phyloP scores from a whole-genome alignment of 2,113 vertebrate species.

The Clarias batrachus region DNA sequence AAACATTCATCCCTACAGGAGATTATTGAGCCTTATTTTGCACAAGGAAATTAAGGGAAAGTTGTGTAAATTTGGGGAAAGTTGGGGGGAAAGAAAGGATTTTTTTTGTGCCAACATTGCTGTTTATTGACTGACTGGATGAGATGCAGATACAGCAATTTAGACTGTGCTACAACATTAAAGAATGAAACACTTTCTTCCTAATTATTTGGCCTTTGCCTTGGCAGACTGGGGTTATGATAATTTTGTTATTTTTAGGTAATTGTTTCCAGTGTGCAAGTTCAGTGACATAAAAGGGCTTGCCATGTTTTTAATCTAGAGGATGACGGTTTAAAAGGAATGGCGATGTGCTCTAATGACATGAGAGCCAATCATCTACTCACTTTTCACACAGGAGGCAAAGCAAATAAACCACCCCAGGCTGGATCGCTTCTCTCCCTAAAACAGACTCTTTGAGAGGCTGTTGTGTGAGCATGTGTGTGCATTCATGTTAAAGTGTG shows the following conservation, averaged over 20 bases:
- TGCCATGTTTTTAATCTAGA: slow-evolving; percentile 62
- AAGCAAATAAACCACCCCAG: slow-evolving; percentile 49
- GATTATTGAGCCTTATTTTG: slow-evolving; percentile 42
- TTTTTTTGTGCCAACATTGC: slow-evolving; percentile 34
- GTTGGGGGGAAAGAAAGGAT: slow-evolving; percentile 28
- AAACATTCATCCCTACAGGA: slow-evolving; percentile 46
- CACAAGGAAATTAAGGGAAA: slow-evolving; percentile 12
- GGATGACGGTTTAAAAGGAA: slow-evolving; percentile 53
- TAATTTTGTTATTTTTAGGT: slow-evolving; percentile 64
- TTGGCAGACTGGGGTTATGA: slow-evolving; percentile 61
- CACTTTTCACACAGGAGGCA: slow-evolving; percentile 37
- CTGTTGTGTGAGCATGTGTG: slow-evolving; percentile 29
- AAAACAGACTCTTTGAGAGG: slow-evolving; percentile 27
- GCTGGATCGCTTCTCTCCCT: slow-evolving; percentile 37
- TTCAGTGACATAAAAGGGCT: slow-evolving; percentile 58
- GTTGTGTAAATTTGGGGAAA: neutral
- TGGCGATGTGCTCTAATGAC: slow-evolving; percentile 55
- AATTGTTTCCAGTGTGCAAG: slow-evolving; percentile 65
- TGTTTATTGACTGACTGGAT: slow-evolving; percentile 56
- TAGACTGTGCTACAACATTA: slow-evolving; percentile 55
- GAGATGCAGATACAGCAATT: slow-evolving; percentile 56
- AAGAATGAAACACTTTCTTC: slow-evolving; percentile 61
- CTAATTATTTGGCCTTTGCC: slow-evolving; percentile 65
- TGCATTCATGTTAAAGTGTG: slow-evolving; percentile 34
- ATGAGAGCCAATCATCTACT: slow-evolving; percentile 37